A percentile compares a stretch with the other conserved stretches of the same genome.
Conservation (phyloP, 2,113 vertebrate genomes). For the Chascanopsetta lugubris region DNA sequence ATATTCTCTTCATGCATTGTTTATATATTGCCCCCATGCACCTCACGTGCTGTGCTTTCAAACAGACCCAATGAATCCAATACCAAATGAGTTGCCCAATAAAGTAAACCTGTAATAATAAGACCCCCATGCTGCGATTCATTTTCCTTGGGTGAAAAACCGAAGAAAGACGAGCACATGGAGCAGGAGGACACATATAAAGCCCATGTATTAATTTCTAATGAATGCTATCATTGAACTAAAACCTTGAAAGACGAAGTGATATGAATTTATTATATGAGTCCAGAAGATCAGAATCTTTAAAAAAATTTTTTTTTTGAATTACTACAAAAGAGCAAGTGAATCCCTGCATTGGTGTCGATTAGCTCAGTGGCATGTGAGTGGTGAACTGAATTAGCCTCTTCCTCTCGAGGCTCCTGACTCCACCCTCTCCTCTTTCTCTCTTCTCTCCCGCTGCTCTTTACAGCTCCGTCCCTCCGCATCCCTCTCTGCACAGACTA, state of each 20-base stretch:
- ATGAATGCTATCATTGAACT: constrained; percentile 3
- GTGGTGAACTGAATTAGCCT: constrained; percentile 54
- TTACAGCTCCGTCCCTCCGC: constrained; percentile 8
- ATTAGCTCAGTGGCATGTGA: constrained; percentile 59
- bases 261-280: constrained; percentile 5
- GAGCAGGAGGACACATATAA: constrained; percentile 4
- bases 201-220: constrained; percentile 10
- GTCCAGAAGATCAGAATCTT: constrained; percentile 25
- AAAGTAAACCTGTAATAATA: too few species aligned
- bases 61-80: too few species aligned
- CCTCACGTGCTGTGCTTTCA: too few species aligned
- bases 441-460: constrained; percentile 12
- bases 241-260: constrained; percentile 10
- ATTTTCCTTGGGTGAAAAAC: constrained; percentile 3
- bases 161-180: background rate
- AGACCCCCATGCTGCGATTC: constrained; percentile 2
- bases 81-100: too few species aligned
- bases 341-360: constrained; percentile 32
- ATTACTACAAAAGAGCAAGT: constrained; percentile 47
- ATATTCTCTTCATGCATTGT: constrained; percentile 4
- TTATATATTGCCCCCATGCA: too few species aligned
- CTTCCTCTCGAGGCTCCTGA: constrained; percentile 27
- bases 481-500: constrained; percentile 24
- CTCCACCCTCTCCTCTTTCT: constrained; percentile 4
- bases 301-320: constrained; percentile 16